These are phyloP conservation scores for Xiphophorus hellerii DNA, from an alignment of 2,113 vertebrate genomes.

Conservation along the genomic window DNA sequence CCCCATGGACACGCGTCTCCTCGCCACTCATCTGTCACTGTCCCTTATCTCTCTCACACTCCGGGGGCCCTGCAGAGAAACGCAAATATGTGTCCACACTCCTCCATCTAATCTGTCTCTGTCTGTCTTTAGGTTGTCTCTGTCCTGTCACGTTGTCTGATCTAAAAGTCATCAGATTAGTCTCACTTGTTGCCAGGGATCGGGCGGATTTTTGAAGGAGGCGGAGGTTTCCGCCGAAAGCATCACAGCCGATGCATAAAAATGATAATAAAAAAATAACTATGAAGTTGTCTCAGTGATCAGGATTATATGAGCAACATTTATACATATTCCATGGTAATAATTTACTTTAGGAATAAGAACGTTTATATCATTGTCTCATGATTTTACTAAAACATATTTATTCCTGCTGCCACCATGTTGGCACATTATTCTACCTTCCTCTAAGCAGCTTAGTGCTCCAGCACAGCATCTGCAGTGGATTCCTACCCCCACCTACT, in stretches of 20 bases:
- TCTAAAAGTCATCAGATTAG: slow-evolving; percentile 33
- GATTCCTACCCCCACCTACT: slow-evolving; percentile 74
- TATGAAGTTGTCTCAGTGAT: not conserved
- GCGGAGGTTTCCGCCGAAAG: not conserved
- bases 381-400: not conserved
- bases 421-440: not conserved
- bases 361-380: not conserved
- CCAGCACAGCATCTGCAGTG: slow-evolving; percentile 25
- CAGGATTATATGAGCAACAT: not conserved
- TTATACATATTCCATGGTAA: not conserved
- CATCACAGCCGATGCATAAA: not conserved
- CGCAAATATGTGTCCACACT: slow-evolving; percentile 22
- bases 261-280: no score
- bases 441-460: not conserved
- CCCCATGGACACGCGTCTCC: slow-evolving; percentile 47
- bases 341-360: not conserved
- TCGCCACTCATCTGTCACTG: slow-evolving; percentile 71
- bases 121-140: slow-evolving; percentile 53
- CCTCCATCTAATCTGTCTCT: slow-evolving; percentile 56
- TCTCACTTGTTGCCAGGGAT: not conserved
- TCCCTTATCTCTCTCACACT: slow-evolving; percentile 48
- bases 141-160: slow-evolving; percentile 36
- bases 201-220: slow-evolving; percentile 1
- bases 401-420: not conserved
- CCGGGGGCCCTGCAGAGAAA: slow-evolving; percentile 7